phyloP scores from a whole-genome alignment of 2,797 vertebrate species.

The Chrosomus eos region DNA sequence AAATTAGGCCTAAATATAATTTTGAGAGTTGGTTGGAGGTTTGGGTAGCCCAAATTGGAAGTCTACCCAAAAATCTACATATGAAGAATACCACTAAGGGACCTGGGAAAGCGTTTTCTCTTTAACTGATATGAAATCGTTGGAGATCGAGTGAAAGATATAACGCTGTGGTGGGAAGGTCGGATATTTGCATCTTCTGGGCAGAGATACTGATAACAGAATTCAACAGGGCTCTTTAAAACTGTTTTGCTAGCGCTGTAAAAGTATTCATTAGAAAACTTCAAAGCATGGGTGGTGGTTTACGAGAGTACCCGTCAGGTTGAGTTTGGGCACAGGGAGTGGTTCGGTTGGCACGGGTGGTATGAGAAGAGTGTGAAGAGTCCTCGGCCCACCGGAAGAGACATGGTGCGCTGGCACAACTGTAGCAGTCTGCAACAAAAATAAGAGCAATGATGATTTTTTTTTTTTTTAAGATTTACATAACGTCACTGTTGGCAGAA shows the following conservation, averaged over 20 bases:
- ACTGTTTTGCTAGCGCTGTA: not conserved
- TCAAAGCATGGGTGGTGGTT: not conserved
- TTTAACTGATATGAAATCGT: not conserved
- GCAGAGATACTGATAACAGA: not conserved
- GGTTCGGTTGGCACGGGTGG: conserved; percentile 96
- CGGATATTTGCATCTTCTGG: not conserved
- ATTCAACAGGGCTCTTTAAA: conserved; percentile 5
- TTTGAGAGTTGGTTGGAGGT: not conserved
- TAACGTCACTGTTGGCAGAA: not conserved
- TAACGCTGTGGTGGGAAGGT: not conserved
- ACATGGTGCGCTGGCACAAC: conserved; percentile 96
- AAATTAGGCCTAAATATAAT: not conserved
- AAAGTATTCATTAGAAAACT: conserved; percentile 1
- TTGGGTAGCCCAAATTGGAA: not conserved
- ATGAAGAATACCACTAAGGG: not conserved
- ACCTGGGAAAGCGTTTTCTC: not conserved
- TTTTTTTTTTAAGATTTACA: not conserved
- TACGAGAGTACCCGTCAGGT: conserved; percentile 86
- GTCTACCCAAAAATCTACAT: not conserved
- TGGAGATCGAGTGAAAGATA: not conserved
- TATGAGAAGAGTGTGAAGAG: conserved; percentile 98
- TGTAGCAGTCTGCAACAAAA: conserved; percentile 79
- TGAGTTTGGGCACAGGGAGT: conserved; percentile 93
- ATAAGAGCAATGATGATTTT: conserved; percentile 9
- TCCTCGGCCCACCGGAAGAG: conserved; percentile 92